A percentile compares a stretch with the other conserved stretches of the same genome.
These are phyloP conservation scores for Ypsolopha scabrella DNA, from an alignment of 2,888 invertebrate genomes.

Conservation along the genomic window DNA sequence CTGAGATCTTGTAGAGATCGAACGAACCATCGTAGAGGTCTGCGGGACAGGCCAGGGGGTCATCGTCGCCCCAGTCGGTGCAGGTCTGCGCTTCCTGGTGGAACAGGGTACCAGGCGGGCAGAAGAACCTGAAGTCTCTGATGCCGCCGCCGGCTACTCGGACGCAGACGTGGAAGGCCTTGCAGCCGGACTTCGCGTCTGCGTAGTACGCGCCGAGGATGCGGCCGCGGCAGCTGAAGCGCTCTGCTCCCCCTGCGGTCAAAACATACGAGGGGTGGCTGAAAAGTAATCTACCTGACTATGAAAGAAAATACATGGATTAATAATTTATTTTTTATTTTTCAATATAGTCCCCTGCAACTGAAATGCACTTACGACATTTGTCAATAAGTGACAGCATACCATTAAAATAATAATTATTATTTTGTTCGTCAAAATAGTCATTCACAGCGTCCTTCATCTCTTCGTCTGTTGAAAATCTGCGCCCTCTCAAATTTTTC, in stretches of 20 bases:
- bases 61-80: slow-evolving; percentile 87
- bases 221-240: slow-evolving; percentile 85
- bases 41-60: slow-evolving; percentile 82
- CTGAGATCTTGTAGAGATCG: slow-evolving; percentile 85
- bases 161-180: slow-evolving; percentile 91
- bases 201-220: slow-evolving; percentile 92
- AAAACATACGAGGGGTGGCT: neutral
- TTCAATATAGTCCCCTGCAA: too few relatives aligned
- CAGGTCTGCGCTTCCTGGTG: slow-evolving; percentile 94
- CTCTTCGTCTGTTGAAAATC: too few relatives aligned
- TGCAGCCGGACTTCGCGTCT: slow-evolving; percentile 87
- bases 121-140: slow-evolving; percentile 85
- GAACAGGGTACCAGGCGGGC: slow-evolving; percentile 91
- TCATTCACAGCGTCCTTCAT: too few relatives aligned
- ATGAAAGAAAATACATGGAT: too few relatives aligned
- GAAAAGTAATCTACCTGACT: too few relatives aligned
- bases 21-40: slow-evolving; percentile 88
- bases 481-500: too few relatives aligned
- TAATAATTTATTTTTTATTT: too few relatives aligned
- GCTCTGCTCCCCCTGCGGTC: slow-evolving; percentile 55
- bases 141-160: slow-evolving; percentile 84
- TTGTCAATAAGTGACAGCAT: too few relatives aligned
- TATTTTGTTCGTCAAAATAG: too few relatives aligned
- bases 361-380: too few relatives aligned
- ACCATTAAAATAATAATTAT: too few relatives aligned